phyloP scores from a whole-genome alignment of 1,140 invertebrate genomes.

The Sogatella furcifera region DNA sequence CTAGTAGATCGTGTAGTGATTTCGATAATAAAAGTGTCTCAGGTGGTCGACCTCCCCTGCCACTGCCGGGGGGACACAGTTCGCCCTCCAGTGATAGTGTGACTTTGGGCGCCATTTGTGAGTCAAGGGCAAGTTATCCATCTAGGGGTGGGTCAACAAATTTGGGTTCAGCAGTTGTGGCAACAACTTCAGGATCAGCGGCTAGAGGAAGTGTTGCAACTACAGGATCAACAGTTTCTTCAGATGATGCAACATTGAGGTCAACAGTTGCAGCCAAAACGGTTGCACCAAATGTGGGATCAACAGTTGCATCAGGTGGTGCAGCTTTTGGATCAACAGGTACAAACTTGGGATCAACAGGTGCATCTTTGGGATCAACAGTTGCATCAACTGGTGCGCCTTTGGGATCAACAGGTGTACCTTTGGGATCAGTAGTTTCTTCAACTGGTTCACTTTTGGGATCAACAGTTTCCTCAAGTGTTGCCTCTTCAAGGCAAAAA shows the following conservation, averaged over 20 bases:
- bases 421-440: too few species aligned
- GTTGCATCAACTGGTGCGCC: too few species aligned
- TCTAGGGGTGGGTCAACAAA: background rate
- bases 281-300: too few species aligned
- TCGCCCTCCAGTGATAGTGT: conserved; percentile 17
- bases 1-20: background rate
- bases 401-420: too few species aligned
- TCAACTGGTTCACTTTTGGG: too few species aligned
- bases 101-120: conserved; percentile 9
- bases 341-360: too few species aligned
- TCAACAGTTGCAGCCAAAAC: background rate
- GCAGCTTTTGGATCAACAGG: too few species aligned
- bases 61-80: background rate
- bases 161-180: background rate
- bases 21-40: conserved; percentile 1
- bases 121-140: conserved; percentile 1
- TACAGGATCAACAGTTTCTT: background rate
- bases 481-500: too few species aligned
- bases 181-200: background rate
- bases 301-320: too few species aligned
- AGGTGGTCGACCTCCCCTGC: conserved; percentile 1
- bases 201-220: background rate
- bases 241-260: background rate
- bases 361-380: too few species aligned
- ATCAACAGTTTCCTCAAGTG: too few species aligned